Conservation (phyloP, 2,888 invertebrate genomes). For the Hypsopygia costalis region DNA sequence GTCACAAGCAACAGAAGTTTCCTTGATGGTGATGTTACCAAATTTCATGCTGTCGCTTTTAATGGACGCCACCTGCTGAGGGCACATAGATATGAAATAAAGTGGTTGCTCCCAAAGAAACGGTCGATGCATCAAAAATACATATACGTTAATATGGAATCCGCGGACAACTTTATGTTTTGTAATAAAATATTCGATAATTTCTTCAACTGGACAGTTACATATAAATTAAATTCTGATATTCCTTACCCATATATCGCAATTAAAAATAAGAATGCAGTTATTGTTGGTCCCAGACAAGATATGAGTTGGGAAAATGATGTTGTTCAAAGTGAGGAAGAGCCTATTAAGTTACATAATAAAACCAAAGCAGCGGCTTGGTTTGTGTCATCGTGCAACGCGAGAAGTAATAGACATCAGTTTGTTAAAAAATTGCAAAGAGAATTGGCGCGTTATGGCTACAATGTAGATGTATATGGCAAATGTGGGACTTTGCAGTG, state of each 20-base stretch:
- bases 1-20: conserved; percentile 44
- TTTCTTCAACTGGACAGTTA: conserved; percentile 69
- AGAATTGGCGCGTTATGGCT: conserved; percentile 33
- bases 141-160: conserved; percentile 63
- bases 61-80: too few relatives aligned
- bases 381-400: conserved; percentile 62
- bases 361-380: conserved; percentile 64
- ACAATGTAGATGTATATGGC: conserved; percentile 76
- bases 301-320: conserved; percentile 40
- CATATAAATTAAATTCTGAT: conserved; percentile 62
- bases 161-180: conserved; percentile 55
- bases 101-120: conserved; percentile 32
- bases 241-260: too few relatives aligned
- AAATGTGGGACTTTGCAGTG: conserved; percentile 65
- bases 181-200: conserved; percentile 46
- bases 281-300: conserved; percentile 50
- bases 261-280: conserved; percentile 39
- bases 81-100: conserved; percentile 39
- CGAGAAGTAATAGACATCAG: conserved; percentile 40
- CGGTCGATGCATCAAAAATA: conserved; percentile 58
- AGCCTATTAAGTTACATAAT: conserved; percentile 33
- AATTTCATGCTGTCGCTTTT: conserved; percentile 58
- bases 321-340: conserved; percentile 22
- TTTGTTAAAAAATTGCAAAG: conserved; percentile 38
- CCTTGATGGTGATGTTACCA: conserved; percentile 40